phyloP scores from a whole-genome alignment of 2,113 vertebrate species.

The Festucalex cinctus region DNA sequence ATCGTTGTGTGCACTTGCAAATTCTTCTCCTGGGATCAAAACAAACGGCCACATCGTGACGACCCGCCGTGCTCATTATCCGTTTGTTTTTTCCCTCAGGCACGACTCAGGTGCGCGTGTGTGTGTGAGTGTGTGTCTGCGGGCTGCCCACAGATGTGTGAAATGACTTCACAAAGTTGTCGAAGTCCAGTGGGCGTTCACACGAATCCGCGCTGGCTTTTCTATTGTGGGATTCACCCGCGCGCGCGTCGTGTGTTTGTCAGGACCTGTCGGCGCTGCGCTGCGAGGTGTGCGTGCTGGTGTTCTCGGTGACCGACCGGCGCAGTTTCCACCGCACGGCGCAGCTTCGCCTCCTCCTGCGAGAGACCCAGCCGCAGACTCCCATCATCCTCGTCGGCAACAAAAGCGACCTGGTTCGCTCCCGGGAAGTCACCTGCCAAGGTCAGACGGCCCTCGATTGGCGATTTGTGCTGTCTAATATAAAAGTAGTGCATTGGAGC shows the following conservation, averaged over 20 bases:
- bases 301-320: conserved; percentile 87
- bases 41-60: not conserved
- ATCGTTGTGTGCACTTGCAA: not conserved
- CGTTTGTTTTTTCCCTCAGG: conserved; percentile 48
- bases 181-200: conserved; percentile 35
- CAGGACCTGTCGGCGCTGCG: conserved; percentile 81
- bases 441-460: conserved; percentile 50
- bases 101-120: conserved; percentile 24
- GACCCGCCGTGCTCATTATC: conserved; percentile 45
- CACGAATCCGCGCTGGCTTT: conserved; percentile 16
- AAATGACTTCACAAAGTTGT: conserved; percentile 32
- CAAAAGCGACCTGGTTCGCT: conserved; percentile 85
- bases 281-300: conserved; percentile 83
- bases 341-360: conserved; percentile 79
- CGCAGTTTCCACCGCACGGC: conserved; percentile 83
- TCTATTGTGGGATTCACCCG: conserved; percentile 8
- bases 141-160: conserved; percentile 42
- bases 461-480: not conserved
- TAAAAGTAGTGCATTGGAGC: not conserved
- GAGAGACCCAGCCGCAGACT: conserved; percentile 81
- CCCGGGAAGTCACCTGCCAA: conserved; percentile 80
- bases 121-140: conserved; percentile 13
- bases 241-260: conserved; percentile 13
- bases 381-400: conserved; percentile 89
- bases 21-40: not conserved